A percentile compares a stretch with the other conserved stretches of the same genome.
Evolutionary conservation across 2,888 invertebrate species (phyloP).

Genomic region (Chamaedrilus cognettii): DNA sequence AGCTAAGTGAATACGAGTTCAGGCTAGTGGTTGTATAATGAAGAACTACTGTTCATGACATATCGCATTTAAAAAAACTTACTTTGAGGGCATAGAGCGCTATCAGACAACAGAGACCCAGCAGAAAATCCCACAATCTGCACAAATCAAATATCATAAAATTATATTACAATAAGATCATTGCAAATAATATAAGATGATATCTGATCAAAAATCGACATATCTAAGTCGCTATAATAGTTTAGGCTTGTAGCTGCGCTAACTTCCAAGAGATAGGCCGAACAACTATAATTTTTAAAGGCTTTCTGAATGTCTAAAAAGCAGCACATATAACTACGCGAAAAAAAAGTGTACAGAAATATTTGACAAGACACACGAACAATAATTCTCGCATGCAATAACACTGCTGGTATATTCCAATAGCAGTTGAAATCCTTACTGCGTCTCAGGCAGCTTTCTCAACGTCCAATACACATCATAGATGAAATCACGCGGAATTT

Average conservation of each 20-base stretch:
- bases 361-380: neutral
- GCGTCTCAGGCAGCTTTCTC: conserved; percentile 29
- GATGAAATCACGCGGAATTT: conserved; percentile 30
- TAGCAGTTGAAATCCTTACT: conserved; percentile 23
- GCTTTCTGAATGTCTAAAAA: too few species aligned
- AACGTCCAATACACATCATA: conserved; percentile 26
- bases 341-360: neutral
- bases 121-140: conserved; percentile 34
- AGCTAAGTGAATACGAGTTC: too few species aligned
- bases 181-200: conserved; percentile 12
- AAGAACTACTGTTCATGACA: too few species aligned
- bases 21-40: too few species aligned
- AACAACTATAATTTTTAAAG: too few species aligned
- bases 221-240: conserved; percentile 4
- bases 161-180: too few species aligned
- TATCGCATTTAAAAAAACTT: too few species aligned
- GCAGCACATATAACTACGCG: neutral
- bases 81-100: conserved; percentile 33
- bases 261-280: too few species aligned
- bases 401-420: neutral
- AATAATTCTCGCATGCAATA: too few species aligned
- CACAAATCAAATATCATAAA: neutral
- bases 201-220: neutral
- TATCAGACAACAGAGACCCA: conserved; percentile 29
- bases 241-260: too few species aligned